A percentile compares a stretch with the other conserved stretches of the same genome.
Evolutionary conservation across 1,140 invertebrate species (phyloP).

Genomic region (Drosophila cardini): DNA sequence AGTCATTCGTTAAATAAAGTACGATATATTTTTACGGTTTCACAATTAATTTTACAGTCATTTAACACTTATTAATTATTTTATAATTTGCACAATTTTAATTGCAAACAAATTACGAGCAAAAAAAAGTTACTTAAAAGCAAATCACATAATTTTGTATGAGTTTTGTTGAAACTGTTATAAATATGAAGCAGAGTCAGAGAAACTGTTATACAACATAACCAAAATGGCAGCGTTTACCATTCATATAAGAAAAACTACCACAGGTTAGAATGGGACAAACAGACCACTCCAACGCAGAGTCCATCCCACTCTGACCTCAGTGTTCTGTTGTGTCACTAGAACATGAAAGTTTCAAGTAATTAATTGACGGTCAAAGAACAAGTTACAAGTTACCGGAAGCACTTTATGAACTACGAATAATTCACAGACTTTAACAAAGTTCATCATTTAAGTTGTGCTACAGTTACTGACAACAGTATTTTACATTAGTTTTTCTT

Average conservation of each 20-base stretch:
- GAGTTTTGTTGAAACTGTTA: too few relatives aligned
- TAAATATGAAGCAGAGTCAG: too few relatives aligned
- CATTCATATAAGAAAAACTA: too few relatives aligned
- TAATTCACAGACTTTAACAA: not conserved
- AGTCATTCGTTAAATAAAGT: not conserved
- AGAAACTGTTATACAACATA: too few relatives aligned
- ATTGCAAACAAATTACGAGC: too few relatives aligned
- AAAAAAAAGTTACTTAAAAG: too few relatives aligned
- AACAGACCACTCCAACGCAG: not conserved
- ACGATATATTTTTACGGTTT: constrained; percentile 16
- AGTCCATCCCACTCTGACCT: not conserved
- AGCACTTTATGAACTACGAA: not conserved
- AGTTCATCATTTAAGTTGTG: not conserved
- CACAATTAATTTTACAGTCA: constrained; percentile 3
- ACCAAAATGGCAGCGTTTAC: too few relatives aligned
- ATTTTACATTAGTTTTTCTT: constrained; percentile 11
- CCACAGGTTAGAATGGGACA: not conserved
- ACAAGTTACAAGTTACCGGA: not conserved
- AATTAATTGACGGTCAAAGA: not conserved
- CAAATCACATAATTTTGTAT: too few relatives aligned
- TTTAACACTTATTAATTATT: not conserved
- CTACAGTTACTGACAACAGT: not conserved
- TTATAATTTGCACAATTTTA: not conserved
- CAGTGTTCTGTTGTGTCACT: not conserved
- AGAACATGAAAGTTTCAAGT: not conserved